Conservation (phyloP, 30 jellyfish, hydroid and myxozoan genomes). For the Clytia hemisphaerica region DNA sequence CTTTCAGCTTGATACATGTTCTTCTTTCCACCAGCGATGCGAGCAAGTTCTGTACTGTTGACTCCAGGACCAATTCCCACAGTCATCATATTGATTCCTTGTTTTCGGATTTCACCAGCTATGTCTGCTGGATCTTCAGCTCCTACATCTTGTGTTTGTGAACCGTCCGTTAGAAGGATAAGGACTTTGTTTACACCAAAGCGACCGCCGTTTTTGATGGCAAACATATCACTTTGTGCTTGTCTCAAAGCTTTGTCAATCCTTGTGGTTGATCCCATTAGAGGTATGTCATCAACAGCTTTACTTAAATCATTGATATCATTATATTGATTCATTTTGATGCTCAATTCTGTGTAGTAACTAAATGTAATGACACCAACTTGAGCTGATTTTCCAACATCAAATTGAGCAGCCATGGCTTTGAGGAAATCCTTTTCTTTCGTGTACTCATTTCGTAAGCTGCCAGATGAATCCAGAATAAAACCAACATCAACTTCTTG, state of each 20-base stretch:
- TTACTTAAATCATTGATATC: conserved; percentile 26
- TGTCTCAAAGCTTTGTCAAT: conserved; percentile 59
- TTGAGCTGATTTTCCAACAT: conserved; percentile 20
- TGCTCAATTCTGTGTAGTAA: conserved; percentile 39
- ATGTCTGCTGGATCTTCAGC: conserved; percentile 61
- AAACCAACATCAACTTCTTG: conserved; percentile 58
- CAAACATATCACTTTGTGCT: conserved; percentile 41
- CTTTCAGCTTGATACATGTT: conserved; percentile 33
- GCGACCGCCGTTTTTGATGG: conserved; percentile 50
- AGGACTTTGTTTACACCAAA: conserved; percentile 41
- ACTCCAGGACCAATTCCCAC: conserved; percentile 68
- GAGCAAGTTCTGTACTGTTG: conserved; percentile 25
- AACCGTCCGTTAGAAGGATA: conserved; percentile 77
- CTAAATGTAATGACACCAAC: conserved; percentile 64
- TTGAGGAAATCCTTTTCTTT: conserved; percentile 56
- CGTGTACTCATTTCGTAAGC: conserved; percentile 36
- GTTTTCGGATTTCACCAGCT: conserved; percentile 46
- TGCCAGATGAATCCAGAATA: conserved; percentile 63
- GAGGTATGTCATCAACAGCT: conserved; percentile 64
- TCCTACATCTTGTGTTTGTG: conserved; percentile 53
- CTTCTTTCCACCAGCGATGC: conserved; percentile 32
- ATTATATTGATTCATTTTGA: conserved; percentile 31
- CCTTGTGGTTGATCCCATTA: conserved; percentile 60
- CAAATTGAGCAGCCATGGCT: conserved; percentile 38
- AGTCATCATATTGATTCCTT: conserved; percentile 40